Conservation (phyloP, 1,140 invertebrate genomes). For the Melanaphis sacchari region DNA sequence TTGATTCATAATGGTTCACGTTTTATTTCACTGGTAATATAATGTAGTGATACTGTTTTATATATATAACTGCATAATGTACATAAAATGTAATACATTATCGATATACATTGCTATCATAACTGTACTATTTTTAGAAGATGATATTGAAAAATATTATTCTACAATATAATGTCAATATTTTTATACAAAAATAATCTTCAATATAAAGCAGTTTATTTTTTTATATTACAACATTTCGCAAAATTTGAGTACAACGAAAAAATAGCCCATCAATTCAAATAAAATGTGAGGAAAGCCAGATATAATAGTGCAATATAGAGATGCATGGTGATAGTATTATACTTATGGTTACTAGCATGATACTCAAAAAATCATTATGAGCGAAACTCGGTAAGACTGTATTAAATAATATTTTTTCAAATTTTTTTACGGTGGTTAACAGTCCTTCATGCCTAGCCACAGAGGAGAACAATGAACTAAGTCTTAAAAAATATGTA, state of each 20-base stretch:
- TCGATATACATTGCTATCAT: not conserved
- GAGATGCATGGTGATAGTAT: not conserved
- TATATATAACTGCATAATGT: not conserved
- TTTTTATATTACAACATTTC: not conserved
- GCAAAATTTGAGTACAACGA: not conserved
- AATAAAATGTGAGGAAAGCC: not conserved
- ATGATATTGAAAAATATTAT: not conserved
- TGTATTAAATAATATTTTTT: too few species aligned
- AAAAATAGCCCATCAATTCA: not conserved
- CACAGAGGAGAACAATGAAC: too few species aligned
- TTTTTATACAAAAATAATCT: not conserved
- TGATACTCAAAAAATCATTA: not conserved
- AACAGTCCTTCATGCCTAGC: too few species aligned
- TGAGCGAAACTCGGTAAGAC: too few species aligned
- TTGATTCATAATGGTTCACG: not conserved
- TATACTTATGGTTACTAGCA: not conserved
- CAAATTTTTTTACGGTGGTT: too few species aligned
- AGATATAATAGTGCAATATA: not conserved
- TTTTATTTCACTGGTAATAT: not conserved
- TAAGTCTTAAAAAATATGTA: not conserved
- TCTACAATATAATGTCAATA: not conserved
- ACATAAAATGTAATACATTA: not conserved
- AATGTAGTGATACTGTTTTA: not conserved
- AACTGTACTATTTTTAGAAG: not conserved
- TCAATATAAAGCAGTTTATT: not conserved